Evolutionary conservation across 2,797 vertebrate genomes (phyloP).

Genomic region (Hydrocynus forskahlii): DNA sequence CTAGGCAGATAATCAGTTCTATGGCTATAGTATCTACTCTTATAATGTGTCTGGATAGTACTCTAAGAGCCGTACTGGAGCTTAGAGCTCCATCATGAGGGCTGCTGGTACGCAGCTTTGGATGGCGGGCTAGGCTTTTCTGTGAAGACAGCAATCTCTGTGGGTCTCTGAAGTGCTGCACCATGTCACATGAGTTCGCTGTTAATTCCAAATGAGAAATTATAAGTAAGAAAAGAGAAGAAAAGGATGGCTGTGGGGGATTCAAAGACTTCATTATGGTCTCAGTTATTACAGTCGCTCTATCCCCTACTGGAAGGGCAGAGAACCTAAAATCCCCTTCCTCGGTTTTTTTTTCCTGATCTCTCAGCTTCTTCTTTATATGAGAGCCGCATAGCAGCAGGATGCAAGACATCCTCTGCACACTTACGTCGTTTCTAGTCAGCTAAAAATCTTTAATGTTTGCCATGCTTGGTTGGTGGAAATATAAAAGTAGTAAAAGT

Average conservation of each 20-base stretch:
- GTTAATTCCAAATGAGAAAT: slow-evolving; percentile 63
- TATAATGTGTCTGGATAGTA: slow-evolving; percentile 23
- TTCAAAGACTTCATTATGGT: slow-evolving; percentile 60
- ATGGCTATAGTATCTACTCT: slow-evolving; percentile 17
- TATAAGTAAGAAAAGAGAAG: slow-evolving; percentile 44
- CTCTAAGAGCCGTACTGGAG: slow-evolving; percentile 8
- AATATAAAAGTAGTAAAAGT: slow-evolving; percentile 19
- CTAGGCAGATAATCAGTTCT: slow-evolving; percentile 31
- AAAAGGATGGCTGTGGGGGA: slow-evolving; percentile 48
- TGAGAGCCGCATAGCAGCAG: slow-evolving; percentile 49
- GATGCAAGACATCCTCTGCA: slow-evolving; percentile 54
- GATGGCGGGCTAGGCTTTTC: slow-evolving; percentile 1
- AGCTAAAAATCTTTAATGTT: slow-evolving; percentile 63
- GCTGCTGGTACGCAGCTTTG: slow-evolving; percentile 19
- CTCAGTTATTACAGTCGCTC: slow-evolving; percentile 65
- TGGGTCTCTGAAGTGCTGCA: slow-evolving; percentile 53
- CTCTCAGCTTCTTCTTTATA: slow-evolving; percentile 67
- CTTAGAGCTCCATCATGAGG: slow-evolving; percentile 35
- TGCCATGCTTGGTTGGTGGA: slow-evolving; percentile 41
- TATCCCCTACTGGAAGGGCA: slow-evolving; percentile 66
- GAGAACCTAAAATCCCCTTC: slow-evolving; percentile 64
- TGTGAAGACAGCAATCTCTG: slow-evolving; percentile 34
- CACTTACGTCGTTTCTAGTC: slow-evolving; percentile 43
- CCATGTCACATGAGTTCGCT: slow-evolving; percentile 58
- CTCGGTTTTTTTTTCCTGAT: slow-evolving; percentile 62